A percentile compares a stretch with the other conserved stretches of the same genome.
phyloP scores from a whole-genome alignment of 2,113 vertebrate genomes.

The Hiodon alosoides region DNA sequence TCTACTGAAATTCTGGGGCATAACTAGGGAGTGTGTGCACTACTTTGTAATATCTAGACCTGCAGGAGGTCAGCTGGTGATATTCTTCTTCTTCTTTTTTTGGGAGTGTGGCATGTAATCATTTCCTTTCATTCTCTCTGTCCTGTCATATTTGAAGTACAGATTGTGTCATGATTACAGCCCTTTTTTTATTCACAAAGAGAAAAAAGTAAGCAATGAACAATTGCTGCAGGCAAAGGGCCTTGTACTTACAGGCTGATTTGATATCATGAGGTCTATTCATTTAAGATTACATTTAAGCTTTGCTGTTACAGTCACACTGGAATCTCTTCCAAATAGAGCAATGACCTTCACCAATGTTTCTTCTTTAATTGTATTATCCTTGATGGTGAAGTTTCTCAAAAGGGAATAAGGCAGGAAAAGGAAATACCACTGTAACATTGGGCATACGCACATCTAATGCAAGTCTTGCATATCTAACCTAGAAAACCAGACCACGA shows the following conservation, averaged over 20 bases:
- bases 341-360: neutral
- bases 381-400: neutral
- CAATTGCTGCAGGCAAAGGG: constrained; percentile 18
- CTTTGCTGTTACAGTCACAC: neutral
- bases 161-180: constrained; percentile 38
- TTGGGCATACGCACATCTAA: too few species aligned
- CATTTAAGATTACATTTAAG: constrained; percentile 26
- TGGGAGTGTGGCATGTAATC: constrained; percentile 27
- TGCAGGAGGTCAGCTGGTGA: constrained; percentile 26
- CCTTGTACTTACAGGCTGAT: constrained; percentile 34
- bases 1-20: constrained; percentile 44
- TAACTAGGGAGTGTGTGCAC: constrained; percentile 26
- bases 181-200: constrained; percentile 43
- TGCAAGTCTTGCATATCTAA: too few species aligned
- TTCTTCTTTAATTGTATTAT: neutral
- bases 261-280: constrained; percentile 27
- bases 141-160: constrained; percentile 38
- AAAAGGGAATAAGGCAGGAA: constrained; percentile 5
- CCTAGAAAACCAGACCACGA: too few species aligned
- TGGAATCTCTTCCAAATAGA: neutral
- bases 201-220: constrained; percentile 16
- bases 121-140: constrained; percentile 29
- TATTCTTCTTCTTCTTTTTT: constrained; percentile 24
- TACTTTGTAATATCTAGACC: constrained; percentile 34
- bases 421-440: too few species aligned